phyloP scores from a whole-genome alignment of 2,888 invertebrate genomes.

The Lymantria monacha region DNA sequence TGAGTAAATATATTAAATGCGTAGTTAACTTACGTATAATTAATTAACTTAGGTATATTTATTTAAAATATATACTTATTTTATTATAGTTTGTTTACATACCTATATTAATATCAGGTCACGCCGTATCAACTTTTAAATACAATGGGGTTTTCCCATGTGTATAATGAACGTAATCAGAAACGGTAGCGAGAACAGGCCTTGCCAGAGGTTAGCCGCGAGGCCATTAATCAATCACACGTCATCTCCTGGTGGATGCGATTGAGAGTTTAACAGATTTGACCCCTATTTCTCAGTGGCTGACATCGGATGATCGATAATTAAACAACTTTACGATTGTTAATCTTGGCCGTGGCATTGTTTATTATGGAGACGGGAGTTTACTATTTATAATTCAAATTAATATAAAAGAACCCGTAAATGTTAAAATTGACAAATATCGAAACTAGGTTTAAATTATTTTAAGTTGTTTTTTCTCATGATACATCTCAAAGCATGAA shows the following conservation, averaged over 20 bases:
- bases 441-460: too few species aligned
- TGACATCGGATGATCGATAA: background rate
- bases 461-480: too few species aligned
- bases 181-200: slow-evolving; percentile 18
- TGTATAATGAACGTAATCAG: slow-evolving; percentile 30
- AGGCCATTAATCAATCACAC: slow-evolving; percentile 28
- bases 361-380: too few species aligned
- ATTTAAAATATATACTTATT: background rate
- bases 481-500: too few species aligned
- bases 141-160: slow-evolving; percentile 31
- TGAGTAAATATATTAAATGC: background rate
- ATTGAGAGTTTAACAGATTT: slow-evolving; percentile 21
- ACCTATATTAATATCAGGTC: slow-evolving; percentile 21
- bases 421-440: too few species aligned
- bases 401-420: too few species aligned
- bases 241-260: slow-evolving; percentile 8
- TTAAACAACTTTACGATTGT: slow-evolving; percentile 6
- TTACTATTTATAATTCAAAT: too few species aligned
- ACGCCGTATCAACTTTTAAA: slow-evolving; percentile 25
- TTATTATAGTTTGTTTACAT: background rate
- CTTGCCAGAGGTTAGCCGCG: slow-evolving; percentile 14
- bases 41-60: too few species aligned
- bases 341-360: background rate
- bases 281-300: slow-evolving; percentile 15
- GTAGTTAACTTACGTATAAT: too few species aligned